Evolutionary conservation across 1,140 invertebrate genomes (phyloP).

Genomic region (Eumaeus atala): DNA sequence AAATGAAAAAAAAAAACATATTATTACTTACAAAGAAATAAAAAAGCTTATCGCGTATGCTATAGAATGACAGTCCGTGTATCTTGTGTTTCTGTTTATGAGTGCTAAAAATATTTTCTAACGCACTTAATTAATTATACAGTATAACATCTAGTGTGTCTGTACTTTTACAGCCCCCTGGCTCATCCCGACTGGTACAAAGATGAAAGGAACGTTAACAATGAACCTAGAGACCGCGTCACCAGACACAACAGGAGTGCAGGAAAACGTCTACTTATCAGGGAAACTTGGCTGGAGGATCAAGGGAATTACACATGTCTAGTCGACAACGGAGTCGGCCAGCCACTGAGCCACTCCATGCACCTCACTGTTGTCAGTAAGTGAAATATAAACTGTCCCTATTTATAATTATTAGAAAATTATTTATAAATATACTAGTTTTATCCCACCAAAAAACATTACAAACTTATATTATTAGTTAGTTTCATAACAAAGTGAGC

Average conservation of each 20-base stretch:
- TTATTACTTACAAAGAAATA: too few relatives aligned
- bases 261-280: slow-evolving; percentile 52
- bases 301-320: slow-evolving; percentile 91
- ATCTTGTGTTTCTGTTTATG: too few relatives aligned
- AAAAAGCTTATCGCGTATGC: too few relatives aligned
- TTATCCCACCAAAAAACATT: too few relatives aligned
- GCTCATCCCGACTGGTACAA: slow-evolving; percentile 52
- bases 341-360: slow-evolving; percentile 66
- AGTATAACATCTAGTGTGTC: slow-evolving; percentile 9
- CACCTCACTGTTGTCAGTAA: slow-evolving; percentile 48
- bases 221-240: slow-evolving; percentile 34
- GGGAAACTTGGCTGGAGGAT: slow-evolving; percentile 75
- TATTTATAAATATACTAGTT: too few relatives aligned
- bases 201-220: slow-evolving; percentile 42
- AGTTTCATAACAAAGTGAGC: too few relatives aligned
- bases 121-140: too few relatives aligned
- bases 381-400: slow-evolving; percentile 21
- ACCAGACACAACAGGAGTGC: slow-evolving; percentile 52
- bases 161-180: slow-evolving; percentile 34
- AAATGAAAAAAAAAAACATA: too few relatives aligned
- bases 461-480: too few relatives aligned
- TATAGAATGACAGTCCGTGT: too few relatives aligned
- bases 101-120: too few relatives aligned
- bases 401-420: neutral
- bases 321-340: slow-evolving; percentile 88